phyloP scores from a whole-genome alignment of 2,113 vertebrate species.

The Scartelaos histophorus region DNA sequence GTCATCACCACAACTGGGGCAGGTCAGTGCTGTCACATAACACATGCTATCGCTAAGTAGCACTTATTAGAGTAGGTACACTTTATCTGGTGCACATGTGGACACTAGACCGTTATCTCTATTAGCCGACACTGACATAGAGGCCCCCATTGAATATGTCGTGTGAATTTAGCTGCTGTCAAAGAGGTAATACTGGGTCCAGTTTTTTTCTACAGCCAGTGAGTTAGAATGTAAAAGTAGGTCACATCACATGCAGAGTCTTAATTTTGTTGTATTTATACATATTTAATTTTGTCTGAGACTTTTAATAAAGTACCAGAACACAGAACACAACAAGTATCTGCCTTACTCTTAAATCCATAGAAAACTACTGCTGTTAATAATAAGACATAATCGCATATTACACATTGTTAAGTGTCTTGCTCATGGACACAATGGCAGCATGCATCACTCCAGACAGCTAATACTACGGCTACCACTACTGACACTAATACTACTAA shows the following conservation, averaged over 20 bases:
- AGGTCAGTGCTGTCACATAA: conserved; percentile 63
- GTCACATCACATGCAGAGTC: neutral
- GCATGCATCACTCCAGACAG: neutral
- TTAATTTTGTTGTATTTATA: no score
- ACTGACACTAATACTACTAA: no score
- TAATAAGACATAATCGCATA: neutral
- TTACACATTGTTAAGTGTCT: no score
- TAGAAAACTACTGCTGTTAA: neutral
- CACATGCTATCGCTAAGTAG: neutral
- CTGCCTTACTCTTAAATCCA: no score
- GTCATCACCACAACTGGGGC: conserved; percentile 93
- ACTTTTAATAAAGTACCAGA: neutral
- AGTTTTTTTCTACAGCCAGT: neutral
- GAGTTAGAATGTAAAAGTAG: neutral
- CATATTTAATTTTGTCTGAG: no score
- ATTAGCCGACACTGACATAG: conserved; percentile 1
- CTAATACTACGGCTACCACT: no score
- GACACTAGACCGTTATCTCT: conserved; percentile 13
- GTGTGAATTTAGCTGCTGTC: neutral
- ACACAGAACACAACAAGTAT: no score
- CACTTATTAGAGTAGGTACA: conserved; percentile 1
- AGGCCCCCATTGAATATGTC: neutral
- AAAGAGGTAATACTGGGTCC: neutral
- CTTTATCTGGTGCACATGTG: neutral
- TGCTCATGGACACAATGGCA: no score